Conservation (phyloP, 2,888 invertebrate species). For the Lochmaea capreae region DNA sequence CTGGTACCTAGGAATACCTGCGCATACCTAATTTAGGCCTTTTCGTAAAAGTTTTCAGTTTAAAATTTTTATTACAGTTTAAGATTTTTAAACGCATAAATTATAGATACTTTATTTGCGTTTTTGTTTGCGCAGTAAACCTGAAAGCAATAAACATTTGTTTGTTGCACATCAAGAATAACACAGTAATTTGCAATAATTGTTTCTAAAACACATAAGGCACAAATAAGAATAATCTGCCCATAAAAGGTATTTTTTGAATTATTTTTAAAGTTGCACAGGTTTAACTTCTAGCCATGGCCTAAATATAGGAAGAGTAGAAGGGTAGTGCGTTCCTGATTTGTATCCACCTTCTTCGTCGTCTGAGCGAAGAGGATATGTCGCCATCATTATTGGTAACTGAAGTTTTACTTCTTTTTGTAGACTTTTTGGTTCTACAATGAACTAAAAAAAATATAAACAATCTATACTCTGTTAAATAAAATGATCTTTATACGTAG, state of each 20-base stretch:
- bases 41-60: neutral
- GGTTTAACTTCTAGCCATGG: constrained; percentile 87
- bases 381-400: constrained; percentile 90
- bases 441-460: constrained; percentile 73
- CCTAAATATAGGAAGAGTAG: constrained; percentile 89
- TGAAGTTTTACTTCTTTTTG: constrained; percentile 93
- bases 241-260: neutral
- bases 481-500: constrained; percentile 25
- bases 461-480: constrained; percentile 15
- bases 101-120: neutral
- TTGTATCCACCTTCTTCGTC: constrained; percentile 76
- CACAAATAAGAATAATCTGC: neutral
- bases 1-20: neutral
- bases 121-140: neutral
- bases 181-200: neutral
- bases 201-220: neutral
- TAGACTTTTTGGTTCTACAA: constrained; percentile 90
- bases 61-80: neutral
- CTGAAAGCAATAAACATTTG: neutral
- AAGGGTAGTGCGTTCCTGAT: constrained; percentile 91
- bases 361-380: constrained; percentile 84
- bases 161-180: neutral
- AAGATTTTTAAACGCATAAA: neutral
- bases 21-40: neutral
- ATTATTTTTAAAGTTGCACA: constrained; percentile 37